phyloP scores from a whole-genome alignment of 2,888 invertebrate species.

The Tridacna crocea region DNA sequence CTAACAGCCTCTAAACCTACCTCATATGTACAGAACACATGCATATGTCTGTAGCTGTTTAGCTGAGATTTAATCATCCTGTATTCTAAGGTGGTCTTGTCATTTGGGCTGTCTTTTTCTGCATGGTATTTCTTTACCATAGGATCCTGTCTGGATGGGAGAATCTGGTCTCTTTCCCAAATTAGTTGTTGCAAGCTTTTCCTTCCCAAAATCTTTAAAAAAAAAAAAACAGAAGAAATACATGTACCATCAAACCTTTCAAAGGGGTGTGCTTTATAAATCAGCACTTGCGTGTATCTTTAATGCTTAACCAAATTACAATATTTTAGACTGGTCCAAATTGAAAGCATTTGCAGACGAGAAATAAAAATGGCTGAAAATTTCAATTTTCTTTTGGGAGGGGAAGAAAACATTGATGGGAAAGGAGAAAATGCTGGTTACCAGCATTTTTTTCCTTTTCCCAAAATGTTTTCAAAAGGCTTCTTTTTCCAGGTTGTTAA shows the following conservation, averaged over 20 bases:
- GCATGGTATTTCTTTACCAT: slow-evolving; percentile 51
- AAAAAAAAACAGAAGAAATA: slow-evolving; percentile 1
- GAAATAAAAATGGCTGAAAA: background rate
- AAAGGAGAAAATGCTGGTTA: no score
- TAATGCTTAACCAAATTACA: background rate
- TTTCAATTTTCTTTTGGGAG: background rate
- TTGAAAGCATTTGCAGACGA: background rate
- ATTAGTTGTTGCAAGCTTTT: slow-evolving; percentile 66
- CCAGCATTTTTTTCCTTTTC: no score
- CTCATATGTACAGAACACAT: slow-evolving; percentile 52
- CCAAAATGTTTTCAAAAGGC: no score
- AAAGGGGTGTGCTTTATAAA: no score
- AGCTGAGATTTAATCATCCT: slow-evolving; percentile 50
- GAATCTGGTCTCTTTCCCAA: slow-evolving; percentile 61
- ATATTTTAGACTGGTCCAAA: background rate
- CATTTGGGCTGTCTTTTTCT: slow-evolving; percentile 41
- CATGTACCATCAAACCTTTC: no score
- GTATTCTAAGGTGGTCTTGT: slow-evolving; percentile 42
- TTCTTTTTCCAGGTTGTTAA: no score
- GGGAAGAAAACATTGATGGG: background rate
- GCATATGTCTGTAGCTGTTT: slow-evolving; percentile 58
- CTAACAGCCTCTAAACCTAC: slow-evolving; percentile 14
- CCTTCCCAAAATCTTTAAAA: slow-evolving; percentile 52
- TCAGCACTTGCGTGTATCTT: no score
- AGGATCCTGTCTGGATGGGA: slow-evolving; percentile 50